These are phyloP conservation scores for Macrotis lagotis DNA, from an alignment of 2,113 vertebrate species.

Conservation along the genomic window DNA sequence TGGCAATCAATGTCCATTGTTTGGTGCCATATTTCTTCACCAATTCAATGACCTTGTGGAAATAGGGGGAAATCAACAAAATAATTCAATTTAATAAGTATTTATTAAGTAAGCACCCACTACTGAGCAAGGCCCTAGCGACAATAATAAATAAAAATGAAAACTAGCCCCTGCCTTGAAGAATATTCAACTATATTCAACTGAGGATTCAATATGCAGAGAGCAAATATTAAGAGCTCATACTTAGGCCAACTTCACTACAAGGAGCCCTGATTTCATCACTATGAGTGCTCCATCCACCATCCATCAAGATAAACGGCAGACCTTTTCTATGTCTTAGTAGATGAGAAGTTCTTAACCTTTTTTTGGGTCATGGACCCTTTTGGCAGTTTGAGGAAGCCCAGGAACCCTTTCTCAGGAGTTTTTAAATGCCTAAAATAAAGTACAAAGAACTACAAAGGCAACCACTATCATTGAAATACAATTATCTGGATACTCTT, in stretches of 20 bases:
- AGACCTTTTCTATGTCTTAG: background rate
- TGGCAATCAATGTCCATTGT: slow-evolving; percentile 97
- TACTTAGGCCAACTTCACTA: background rate
- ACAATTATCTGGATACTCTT: background rate
- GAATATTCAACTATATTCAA: background rate
- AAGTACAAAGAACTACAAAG: background rate
- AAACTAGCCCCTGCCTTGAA: background rate
- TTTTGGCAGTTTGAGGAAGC: background rate
- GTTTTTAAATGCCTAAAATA: background rate
- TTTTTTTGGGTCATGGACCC: too few relatives aligned
- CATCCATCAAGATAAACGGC: background rate
- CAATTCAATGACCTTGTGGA: slow-evolving; percentile 94
- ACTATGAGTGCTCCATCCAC: background rate
- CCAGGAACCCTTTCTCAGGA: background rate
- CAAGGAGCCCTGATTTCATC: background rate
- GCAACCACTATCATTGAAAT: background rate
- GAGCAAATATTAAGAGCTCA: background rate
- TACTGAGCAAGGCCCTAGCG: background rate
- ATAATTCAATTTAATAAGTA: background rate
- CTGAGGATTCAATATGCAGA: background rate
- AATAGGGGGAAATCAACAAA: background rate
- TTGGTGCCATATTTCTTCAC: slow-evolving; percentile 97
- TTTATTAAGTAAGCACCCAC: background rate
- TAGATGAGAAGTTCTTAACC: background rate
- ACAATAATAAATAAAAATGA: background rate